Conservation (phyloP, 2,113 vertebrate genomes). For the Narcine bancroftii region DNA sequence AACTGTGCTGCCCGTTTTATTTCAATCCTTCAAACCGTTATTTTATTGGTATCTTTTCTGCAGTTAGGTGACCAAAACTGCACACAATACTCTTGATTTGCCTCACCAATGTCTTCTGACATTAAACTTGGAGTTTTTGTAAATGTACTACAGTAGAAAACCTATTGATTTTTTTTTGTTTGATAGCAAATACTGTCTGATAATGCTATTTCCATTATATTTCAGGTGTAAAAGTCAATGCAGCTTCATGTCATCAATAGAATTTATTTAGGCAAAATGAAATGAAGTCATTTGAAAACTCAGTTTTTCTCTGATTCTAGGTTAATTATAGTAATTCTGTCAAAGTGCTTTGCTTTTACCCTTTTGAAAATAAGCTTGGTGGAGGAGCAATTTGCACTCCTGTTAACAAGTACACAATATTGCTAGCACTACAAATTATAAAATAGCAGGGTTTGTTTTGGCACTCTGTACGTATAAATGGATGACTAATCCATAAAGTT, state of each 20-base stretch:
- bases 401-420: constrained; percentile 12
- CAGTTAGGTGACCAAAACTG: too few relatives aligned
- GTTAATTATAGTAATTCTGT: constrained; percentile 14
- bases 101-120: too few relatives aligned
- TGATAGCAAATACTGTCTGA: not conserved
- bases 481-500: constrained; percentile 1
- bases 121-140: not conserved
- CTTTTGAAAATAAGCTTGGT: constrained; percentile 23
- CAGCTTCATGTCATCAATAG: not conserved
- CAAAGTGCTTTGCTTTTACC: not conserved
- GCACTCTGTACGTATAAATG: not conserved
- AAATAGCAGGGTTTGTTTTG: not conserved
- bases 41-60: too few relatives aligned
- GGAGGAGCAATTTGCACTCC: not conserved
- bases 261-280: constrained; percentile 8
- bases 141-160: not conserved
- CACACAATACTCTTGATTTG: too few relatives aligned
- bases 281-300: not conserved
- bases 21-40: too few relatives aligned
- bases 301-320: not conserved
- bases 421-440: constrained; percentile 6
- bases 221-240: not conserved
- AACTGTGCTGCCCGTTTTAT: too few relatives aligned
- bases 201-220: not conserved
- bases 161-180: not conserved